Evolutionary conservation across 2,888 invertebrate species (phyloP).

Genomic region (Prenolepis imparis): DNA sequence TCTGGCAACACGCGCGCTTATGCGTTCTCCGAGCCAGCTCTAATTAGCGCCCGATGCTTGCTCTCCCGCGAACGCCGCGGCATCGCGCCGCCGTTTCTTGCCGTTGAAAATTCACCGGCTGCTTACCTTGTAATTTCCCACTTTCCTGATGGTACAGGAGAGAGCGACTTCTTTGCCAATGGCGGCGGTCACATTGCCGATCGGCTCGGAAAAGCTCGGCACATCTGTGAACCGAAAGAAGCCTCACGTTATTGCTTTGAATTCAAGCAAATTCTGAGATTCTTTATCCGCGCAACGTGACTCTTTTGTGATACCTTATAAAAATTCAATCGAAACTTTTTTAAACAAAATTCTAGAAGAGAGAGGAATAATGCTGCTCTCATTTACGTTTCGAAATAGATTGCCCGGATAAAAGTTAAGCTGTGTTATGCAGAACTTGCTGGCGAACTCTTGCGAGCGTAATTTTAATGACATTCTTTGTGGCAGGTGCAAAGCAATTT

Average conservation of each 20-base stretch:
- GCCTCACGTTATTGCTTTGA: conserved; percentile 16
- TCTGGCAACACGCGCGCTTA: conserved; percentile 62
- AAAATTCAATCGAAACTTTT: background rate
- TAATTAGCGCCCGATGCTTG: conserved; percentile 65
- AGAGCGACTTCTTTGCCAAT: conserved; percentile 92
- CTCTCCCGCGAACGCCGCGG: conserved; percentile 27
- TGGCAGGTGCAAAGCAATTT: background rate
- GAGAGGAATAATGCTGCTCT: background rate
- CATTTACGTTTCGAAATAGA: conserved; percentile 30
- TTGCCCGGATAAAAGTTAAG: conserved; percentile 18
- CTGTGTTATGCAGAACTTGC: background rate
- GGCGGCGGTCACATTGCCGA: conserved; percentile 92
- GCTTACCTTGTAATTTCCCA: conserved; percentile 92
- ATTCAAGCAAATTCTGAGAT: background rate
- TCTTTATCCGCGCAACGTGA: background rate
- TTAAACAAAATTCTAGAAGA: background rate
- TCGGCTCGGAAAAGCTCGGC: conserved; percentile 91
- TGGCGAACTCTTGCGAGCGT: background rate
- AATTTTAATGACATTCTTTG: conserved; percentile 17
- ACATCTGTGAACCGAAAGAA: conserved; percentile 76
- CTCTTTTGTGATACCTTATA: conserved; percentile 30
- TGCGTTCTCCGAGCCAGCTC: conserved; percentile 42
- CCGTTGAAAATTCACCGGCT: conserved; percentile 47
- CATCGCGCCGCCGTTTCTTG: conserved; percentile 21
- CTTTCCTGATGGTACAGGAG: conserved; percentile 91